A percentile compares a stretch with the other conserved stretches of the same genome.
Conservation (phyloP, 2,888 invertebrate species). For the Drosophila setosimentum region DNA sequence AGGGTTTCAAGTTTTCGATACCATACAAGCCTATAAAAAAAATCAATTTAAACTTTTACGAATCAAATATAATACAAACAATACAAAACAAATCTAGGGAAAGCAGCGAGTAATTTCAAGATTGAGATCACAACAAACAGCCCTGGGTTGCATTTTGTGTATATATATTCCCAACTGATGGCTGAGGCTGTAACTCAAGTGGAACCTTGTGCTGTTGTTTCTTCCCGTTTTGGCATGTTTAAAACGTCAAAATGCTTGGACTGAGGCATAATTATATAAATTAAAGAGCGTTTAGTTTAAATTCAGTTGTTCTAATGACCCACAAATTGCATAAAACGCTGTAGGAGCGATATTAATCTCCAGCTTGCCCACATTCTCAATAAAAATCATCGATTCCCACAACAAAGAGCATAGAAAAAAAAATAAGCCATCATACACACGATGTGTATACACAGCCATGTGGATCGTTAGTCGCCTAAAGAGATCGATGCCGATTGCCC, state of each 20-base stretch:
- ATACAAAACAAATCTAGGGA: not conserved
- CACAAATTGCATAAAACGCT: constrained; percentile 50
- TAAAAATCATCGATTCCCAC: constrained; percentile 38
- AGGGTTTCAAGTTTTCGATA: not conserved
- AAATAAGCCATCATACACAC: not conserved
- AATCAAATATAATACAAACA: not conserved
- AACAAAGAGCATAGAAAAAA: constrained; percentile 18
- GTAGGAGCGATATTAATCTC: constrained; percentile 44
- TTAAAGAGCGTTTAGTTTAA: constrained; percentile 67
- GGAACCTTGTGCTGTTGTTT: not conserved
- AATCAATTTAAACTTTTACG: not conserved
- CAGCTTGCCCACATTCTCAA: constrained; percentile 53
- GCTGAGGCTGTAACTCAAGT: not conserved
- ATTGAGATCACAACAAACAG: constrained; percentile 34
- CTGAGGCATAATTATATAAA: constrained; percentile 65
- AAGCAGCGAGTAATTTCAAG: not conserved
- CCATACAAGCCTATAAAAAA: not conserved
- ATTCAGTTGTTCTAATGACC: constrained; percentile 72
- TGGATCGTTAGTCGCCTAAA: constrained; percentile 38
- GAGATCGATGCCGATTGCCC: constrained; percentile 57
- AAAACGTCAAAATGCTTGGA: constrained; percentile 32
- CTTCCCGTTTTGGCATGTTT: constrained; percentile 33
- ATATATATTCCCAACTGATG: not conserved
- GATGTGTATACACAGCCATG: constrained; percentile 22
- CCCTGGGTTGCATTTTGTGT: constrained; percentile 36